Evolutionary conservation across 2,113 vertebrate species (phyloP).

Genomic region (Cynoglossus semilaevis): DNA sequence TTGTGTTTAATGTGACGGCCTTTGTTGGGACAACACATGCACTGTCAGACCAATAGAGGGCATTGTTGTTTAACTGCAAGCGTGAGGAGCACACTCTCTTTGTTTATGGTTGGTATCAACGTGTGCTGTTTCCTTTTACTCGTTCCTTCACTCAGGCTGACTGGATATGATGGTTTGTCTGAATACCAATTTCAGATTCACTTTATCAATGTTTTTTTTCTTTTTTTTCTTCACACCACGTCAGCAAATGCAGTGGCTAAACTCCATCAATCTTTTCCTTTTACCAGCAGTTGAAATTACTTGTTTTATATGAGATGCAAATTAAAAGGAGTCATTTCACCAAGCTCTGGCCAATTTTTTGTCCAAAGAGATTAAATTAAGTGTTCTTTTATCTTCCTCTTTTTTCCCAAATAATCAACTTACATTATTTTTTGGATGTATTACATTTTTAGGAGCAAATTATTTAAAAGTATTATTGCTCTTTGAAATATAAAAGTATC

Average conservation of each 20-base stretch:
- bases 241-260: slow-evolving; percentile 36
- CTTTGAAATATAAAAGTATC: too few species aligned
- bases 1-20: slow-evolving; percentile 38
- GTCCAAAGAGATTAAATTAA: slow-evolving; percentile 39
- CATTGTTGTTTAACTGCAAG: slow-evolving; percentile 73
- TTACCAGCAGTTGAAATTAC: slow-evolving; percentile 51
- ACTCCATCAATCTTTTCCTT: slow-evolving; percentile 48
- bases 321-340: slow-evolving; percentile 68
- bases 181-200: slow-evolving; percentile 45
- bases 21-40: slow-evolving; percentile 49
- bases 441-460: too few species aligned
- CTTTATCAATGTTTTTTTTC: slow-evolving; percentile 40
- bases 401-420: slow-evolving; percentile 42
- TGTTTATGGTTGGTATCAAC: slow-evolving; percentile 55
- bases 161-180: slow-evolving; percentile 52
- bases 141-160: slow-evolving; percentile 35
- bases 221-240: slow-evolving; percentile 33
- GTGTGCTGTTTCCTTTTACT: slow-evolving; percentile 41
- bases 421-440: background rate
- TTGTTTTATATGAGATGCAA: slow-evolving; percentile 64
- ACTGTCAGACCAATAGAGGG: slow-evolving; percentile 69
- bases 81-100: slow-evolving; percentile 32
- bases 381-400: slow-evolving; percentile 15
- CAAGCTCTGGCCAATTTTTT: slow-evolving; percentile 45
- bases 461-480: too few species aligned